phyloP scores from a whole-genome alignment of 2,888 invertebrate genomes.

The Melanostoma scalare region DNA sequence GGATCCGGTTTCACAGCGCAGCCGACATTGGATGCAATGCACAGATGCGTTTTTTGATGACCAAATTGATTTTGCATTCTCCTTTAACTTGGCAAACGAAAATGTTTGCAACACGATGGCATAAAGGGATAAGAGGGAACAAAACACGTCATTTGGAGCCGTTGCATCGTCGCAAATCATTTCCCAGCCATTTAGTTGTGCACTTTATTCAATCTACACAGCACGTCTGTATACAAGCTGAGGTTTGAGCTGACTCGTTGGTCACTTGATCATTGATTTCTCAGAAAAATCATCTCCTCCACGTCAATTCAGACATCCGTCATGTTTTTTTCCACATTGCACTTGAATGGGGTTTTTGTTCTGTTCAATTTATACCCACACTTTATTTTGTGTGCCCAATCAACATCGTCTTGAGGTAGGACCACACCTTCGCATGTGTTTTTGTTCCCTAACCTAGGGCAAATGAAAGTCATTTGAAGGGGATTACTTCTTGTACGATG shows the following conservation, averaged over 20 bases:
- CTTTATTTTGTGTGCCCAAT: constrained; percentile 46
- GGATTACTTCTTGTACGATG: constrained; percentile 30
- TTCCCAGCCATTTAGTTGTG: constrained; percentile 59
- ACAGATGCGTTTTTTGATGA: constrained; percentile 70
- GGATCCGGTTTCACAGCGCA: constrained; percentile 36
- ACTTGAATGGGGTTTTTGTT: constrained; percentile 13
- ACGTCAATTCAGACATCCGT: constrained; percentile 65
- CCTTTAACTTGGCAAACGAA: neutral
- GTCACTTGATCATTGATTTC: constrained; percentile 55
- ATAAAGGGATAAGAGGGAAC: constrained; percentile 3
- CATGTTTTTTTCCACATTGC: constrained; percentile 46
- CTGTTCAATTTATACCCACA: constrained; percentile 14
- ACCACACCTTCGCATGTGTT: constrained; percentile 55
- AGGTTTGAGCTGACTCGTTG: neutral
- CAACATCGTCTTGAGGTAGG: constrained; percentile 63
- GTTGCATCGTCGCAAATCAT: constrained; percentile 46
- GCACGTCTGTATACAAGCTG: neutral
- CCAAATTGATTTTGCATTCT: constrained; percentile 66
- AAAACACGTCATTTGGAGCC: constrained; percentile 39
- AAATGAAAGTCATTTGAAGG: constrained; percentile 65
- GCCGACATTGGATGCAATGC: constrained; percentile 29
- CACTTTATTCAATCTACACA: constrained; percentile 28
- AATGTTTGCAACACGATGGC: neutral
- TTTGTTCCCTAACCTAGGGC: constrained; percentile 62
- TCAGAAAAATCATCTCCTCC: constrained; percentile 52